Percentiles rank a stretch among this genome's conserved stretches.
Evolutionary conservation across 2,113 vertebrate genomes (phyloP).

Genomic region (Archilochus colubris): DNA sequence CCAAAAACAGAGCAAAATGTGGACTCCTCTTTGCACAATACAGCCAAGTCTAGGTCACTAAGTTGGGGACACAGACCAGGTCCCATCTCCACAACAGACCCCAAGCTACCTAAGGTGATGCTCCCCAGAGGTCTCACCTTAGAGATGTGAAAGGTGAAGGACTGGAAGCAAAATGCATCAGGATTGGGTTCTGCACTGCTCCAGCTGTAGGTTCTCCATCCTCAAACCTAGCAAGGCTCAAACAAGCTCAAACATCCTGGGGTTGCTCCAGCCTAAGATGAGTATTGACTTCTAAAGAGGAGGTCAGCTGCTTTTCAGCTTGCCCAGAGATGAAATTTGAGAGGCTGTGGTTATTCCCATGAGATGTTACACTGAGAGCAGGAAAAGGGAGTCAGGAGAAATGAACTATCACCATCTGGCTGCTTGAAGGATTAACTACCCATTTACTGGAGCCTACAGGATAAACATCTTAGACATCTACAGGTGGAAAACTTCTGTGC

Average conservation of each 20-base stretch:
- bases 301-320: not conserved
- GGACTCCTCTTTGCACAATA: not conserved
- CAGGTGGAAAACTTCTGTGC: not conserved
- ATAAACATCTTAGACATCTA: not conserved
- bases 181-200: not conserved
- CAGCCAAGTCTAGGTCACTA: not conserved
- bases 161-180: not conserved
- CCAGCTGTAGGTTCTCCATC: not conserved
- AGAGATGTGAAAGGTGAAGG: not conserved
- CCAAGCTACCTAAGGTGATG: not conserved
- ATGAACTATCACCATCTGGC: not conserved
- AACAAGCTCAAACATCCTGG: not conserved
- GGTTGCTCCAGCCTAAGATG: not conserved
- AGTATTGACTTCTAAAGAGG: not conserved
- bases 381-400: not conserved
- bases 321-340: not conserved
- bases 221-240: not conserved
- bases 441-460: not conserved
- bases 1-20: not conserved
- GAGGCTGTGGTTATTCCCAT: not conserved
- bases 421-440: not conserved
- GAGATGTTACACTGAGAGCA: not conserved
- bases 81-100: not conserved
- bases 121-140: not conserved
- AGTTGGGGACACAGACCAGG: not conserved